Evolutionary conservation across 2,113 vertebrate genomes (phyloP).

Genomic region (Gambusia holbrooki): DNA sequence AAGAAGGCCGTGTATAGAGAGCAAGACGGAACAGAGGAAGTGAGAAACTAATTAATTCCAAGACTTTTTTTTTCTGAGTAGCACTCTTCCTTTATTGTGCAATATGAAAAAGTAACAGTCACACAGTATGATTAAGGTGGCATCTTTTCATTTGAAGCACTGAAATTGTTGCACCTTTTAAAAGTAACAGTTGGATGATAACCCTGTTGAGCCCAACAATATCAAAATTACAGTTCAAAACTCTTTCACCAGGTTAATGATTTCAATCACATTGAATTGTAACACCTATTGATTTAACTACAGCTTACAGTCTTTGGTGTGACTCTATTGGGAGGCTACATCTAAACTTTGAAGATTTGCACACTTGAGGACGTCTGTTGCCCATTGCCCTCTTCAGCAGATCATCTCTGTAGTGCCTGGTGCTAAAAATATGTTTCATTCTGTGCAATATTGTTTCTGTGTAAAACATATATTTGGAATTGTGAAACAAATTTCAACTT

Average conservation of each 20-base stretch:
- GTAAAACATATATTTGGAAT: too few species aligned
- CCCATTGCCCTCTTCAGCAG: not conserved
- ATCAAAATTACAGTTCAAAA: not conserved
- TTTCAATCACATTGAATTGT: not conserved
- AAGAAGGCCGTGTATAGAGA: not conserved
- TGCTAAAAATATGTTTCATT: not conserved
- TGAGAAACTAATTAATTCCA: slow-evolving; percentile 1
- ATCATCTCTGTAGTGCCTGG: not conserved
- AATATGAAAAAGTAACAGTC: not conserved
- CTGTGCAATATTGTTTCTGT: not conserved
- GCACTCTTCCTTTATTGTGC: not conserved
- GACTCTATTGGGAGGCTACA: not conserved
- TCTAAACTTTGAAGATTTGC: not conserved
- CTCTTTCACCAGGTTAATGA: not conserved
- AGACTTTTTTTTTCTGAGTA: not conserved
- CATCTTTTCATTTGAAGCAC: not conserved
- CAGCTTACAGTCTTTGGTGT: not conserved
- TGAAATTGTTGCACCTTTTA: not conserved
- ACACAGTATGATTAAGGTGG: not conserved
- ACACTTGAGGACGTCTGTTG: not conserved
- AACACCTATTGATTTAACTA: not conserved
- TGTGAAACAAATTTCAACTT: too few species aligned
- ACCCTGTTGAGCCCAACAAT: not conserved
- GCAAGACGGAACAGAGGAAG: not conserved
- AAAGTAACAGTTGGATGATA: not conserved